Evolutionary conservation across 2,888 invertebrate genomes (phyloP), one percentile per base, ranked within the genome.

Genomic region (Odontothrips loti): DNA sequence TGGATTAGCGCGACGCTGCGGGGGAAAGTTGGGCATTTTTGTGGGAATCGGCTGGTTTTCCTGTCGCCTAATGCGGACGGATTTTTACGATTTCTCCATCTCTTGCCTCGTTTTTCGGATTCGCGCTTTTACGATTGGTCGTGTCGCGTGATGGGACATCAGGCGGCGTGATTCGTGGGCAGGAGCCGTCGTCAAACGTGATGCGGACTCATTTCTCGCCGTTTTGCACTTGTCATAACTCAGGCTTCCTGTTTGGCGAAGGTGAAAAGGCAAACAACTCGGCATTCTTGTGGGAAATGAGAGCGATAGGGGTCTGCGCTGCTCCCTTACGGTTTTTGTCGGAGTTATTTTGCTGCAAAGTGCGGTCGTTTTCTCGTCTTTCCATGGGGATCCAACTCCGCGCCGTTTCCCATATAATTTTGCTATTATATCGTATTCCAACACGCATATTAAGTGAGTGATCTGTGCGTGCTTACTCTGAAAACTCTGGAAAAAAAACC

Each of bases 211-310:
- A 75, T 75, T 75, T 27, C 68, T 23, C 68, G 68, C 27, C 27
- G 27, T 12, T 23, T 23, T 23, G 68, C 68, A 75, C 68, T 75
- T 75, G 68, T 75, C 68, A 75, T 75, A 27, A 75, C 27, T 75
- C 68, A 75, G 9, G 8, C 68, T n/a, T 27, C 9, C 68, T 58
- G n/a, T 58, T 58, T 58, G 58, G 15, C 58, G 1, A 17, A 58
- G 68, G 68, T 23, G 68, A 68, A 75, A 75, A 75, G 68, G 27
- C 27, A 75, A 75, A 75, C 68, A 75, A 43, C 58, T 11, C n/a
- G 20, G 11, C 58, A 6, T 58, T 58, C n/a, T 58, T 58, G 58
- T 58, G 58, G 58, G 58, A 58, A 58, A 58, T 11, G 58, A 43
- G 34, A 43, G 34, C 34, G 34, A 43, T 4, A 43, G 34, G 34